Evolutionary conservation across 2,113 vertebrate species (phyloP).

Genomic region (Nestor notabilis): DNA sequence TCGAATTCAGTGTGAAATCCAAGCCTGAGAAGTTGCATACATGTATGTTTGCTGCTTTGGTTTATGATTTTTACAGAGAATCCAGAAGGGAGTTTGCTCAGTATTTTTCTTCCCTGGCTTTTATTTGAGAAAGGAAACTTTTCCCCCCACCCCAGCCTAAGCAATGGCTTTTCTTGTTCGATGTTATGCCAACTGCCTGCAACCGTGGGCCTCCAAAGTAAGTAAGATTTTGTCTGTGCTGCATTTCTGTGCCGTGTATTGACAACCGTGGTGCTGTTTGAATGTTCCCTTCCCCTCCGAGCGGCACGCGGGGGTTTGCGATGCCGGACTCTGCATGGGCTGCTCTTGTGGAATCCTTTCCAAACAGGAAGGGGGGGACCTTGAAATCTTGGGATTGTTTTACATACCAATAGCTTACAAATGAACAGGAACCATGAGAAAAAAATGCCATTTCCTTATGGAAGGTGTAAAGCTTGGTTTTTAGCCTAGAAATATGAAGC

Average conservation of each 20-base stretch:
- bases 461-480: background rate
- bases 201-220: constrained; percentile 99
- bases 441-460: background rate
- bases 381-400: background rate
- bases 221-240: constrained; percentile 78
- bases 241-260: constrained; percentile 23
- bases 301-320: background rate
- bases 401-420: background rate
- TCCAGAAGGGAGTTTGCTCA: constrained; percentile 66
- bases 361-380: background rate
- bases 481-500: background rate
- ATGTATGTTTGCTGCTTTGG: constrained; percentile 48
- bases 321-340: background rate
- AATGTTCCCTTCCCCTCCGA: constrained; percentile 4
- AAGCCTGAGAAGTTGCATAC: constrained; percentile 65
- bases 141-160: constrained; percentile 62
- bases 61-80: constrained; percentile 72
- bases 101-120: constrained; percentile 51
- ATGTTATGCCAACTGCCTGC: constrained; percentile 99
- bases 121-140: constrained; percentile 83
- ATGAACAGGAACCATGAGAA: background rate
- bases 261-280: background rate
- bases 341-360: background rate
- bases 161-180: constrained; percentile 99
- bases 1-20: constrained; percentile 69